A percentile compares a stretch with the other conserved stretches of the same genome.
Evolutionary conservation across 1,140 invertebrate species (phyloP).

Genomic region (Periplaneta americana): DNA sequence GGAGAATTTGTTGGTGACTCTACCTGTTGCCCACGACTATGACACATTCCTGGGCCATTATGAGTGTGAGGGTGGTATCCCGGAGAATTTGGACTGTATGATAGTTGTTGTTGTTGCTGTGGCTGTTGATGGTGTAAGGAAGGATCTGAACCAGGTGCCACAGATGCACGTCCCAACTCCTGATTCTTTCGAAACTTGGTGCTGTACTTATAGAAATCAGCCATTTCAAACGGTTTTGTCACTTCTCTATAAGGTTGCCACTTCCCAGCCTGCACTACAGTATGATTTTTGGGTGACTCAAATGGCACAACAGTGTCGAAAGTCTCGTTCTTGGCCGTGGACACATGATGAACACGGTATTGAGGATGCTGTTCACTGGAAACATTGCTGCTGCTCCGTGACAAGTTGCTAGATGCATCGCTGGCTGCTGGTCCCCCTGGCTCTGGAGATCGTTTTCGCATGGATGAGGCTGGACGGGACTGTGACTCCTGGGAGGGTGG

Average conservation of each 20-base stretch:
- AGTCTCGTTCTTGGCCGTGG: background rate
- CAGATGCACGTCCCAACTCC: background rate
- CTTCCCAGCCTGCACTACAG: conserved; percentile 77
- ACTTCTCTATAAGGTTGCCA: conserved; percentile 90
- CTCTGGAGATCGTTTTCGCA: conserved; percentile 11
- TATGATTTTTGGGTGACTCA: conserved; percentile 72
- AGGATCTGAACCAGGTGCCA: background rate
- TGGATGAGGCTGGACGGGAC: conserved; percentile 30
- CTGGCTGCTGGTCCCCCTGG: background rate
- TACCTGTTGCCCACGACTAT: background rate
- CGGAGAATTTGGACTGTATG: background rate
- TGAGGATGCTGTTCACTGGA: conserved; percentile 2
- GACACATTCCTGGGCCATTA: background rate
- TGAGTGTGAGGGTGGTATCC: too few relatives aligned
- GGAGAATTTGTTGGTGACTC: conserved; percentile 8
- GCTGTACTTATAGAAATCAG: conserved; percentile 96
- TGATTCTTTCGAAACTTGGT: conserved; percentile 72
- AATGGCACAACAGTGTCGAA: conserved; percentile 47
- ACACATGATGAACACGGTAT: conserved; percentile 1
- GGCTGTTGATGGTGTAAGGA: background rate
- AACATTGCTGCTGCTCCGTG: conserved; percentile 11
- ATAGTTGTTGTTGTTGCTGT: background rate
- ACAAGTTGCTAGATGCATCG: conserved; percentile 7
- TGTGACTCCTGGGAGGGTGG: conserved; percentile 37
- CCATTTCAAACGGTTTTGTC: conserved; percentile 94